Percentiles rank a stretch among this genome's conserved stretches.
phyloP scores from a whole-genome alignment of 2,888 invertebrate species.

The Drosophila acutilabella region DNA sequence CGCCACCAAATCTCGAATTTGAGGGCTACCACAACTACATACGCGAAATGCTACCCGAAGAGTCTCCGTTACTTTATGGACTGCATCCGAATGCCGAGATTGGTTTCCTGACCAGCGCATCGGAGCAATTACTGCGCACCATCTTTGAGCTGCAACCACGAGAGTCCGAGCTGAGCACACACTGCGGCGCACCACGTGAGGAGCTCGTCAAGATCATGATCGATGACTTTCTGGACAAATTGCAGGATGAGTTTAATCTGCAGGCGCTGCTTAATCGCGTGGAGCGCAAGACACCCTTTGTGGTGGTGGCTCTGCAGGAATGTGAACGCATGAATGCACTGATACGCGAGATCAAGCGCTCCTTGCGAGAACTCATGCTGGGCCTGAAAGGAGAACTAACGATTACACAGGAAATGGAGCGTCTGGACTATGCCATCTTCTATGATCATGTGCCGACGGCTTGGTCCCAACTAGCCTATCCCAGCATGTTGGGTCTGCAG shows the following conservation, averaged over 20 bases:
- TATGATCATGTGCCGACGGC: slow-evolving; percentile 93
- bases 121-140: slow-evolving; percentile 93
- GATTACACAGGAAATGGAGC: slow-evolving; percentile 97
- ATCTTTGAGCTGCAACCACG: slow-evolving; percentile 96
- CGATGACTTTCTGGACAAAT: slow-evolving; percentile 95
- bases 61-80: slow-evolving; percentile 96
- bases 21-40: slow-evolving; percentile 94
- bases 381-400: slow-evolving; percentile 97
- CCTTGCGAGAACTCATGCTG: slow-evolving; percentile 93
- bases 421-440: slow-evolving; percentile 92
- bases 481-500: slow-evolving; percentile 92
- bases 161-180: slow-evolving; percentile 86
- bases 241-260: slow-evolving; percentile 96
- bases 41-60: slow-evolving; percentile 93
- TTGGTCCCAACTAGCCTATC: slow-evolving; percentile 95
- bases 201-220: slow-evolving; percentile 90
- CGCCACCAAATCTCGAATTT: slow-evolving; percentile 96
- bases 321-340: slow-evolving; percentile 97
- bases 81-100: slow-evolving; percentile 98
- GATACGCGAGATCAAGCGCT: slow-evolving; percentile 92
- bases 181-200: slow-evolving; percentile 91
- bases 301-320: slow-evolving; percentile 96
- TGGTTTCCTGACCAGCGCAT: slow-evolving; percentile 94
- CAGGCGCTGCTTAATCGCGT: slow-evolving; percentile 93
- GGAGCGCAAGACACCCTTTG: slow-evolving; percentile 96